These are phyloP conservation scores for Channa maculata DNA, from an alignment of 2,113 vertebrate genomes.

Conservation along the genomic window DNA sequence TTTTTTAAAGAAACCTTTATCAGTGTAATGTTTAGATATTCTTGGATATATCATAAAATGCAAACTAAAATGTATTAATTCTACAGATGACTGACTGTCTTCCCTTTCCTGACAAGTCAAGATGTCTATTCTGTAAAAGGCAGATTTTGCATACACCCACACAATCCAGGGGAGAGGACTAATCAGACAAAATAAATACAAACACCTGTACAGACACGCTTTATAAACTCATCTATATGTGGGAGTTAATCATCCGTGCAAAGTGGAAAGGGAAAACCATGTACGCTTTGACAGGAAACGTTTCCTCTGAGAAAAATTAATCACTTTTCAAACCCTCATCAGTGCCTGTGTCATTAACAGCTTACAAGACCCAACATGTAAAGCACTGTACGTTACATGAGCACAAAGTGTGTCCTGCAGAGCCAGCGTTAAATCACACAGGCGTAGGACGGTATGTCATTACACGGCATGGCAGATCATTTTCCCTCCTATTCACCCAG, in stretches of 20 bases:
- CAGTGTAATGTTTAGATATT: too few species aligned
- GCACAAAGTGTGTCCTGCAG: constrained; percentile 41
- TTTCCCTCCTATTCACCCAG: constrained; percentile 49
- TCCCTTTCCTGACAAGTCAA: too few species aligned
- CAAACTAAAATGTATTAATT: too few species aligned
- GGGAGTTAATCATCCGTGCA: neutral
- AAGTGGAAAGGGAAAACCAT: too few species aligned
- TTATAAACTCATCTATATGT: neutral
- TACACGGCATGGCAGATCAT: constrained; percentile 51
- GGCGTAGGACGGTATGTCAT: constrained; percentile 59
- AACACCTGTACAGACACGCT: neutral
- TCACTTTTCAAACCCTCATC: constrained; percentile 45
- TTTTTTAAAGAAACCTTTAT: too few species aligned
- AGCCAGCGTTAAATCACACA: constrained; percentile 46
- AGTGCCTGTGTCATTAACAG: constrained; percentile 47
- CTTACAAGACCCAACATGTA: constrained; percentile 49
- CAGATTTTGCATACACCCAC: neutral
- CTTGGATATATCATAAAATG: too few species aligned
- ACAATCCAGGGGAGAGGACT: neutral
- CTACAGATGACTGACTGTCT: too few species aligned
- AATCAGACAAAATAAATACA: neutral
- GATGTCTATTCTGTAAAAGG: too few species aligned
- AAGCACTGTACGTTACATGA: constrained; percentile 36
- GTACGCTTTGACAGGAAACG: neutral
- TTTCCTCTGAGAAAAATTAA: constrained; percentile 14